Evolutionary conservation across 2,797 vertebrate genomes (phyloP).

Genomic region (Podargus strigoides): DNA sequence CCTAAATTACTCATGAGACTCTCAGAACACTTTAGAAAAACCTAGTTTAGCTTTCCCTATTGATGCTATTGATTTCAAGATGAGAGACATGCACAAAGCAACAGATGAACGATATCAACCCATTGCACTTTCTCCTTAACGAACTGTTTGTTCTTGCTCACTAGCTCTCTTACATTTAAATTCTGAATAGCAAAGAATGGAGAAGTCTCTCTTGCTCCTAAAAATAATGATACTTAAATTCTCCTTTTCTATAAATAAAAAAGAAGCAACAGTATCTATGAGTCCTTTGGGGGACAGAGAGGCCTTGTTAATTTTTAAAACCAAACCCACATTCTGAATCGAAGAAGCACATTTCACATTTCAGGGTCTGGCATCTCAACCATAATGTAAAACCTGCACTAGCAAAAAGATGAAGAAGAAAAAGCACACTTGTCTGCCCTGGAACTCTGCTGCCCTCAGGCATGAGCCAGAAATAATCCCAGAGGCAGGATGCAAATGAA

Average conservation of each 20-base stretch:
- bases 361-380: neutral
- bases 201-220: neutral
- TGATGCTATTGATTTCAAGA: neutral
- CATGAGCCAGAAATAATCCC: conserved; percentile 59
- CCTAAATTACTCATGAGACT: neutral
- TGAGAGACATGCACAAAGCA: neutral
- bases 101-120: neutral
- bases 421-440: neutral
- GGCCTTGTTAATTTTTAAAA: neutral
- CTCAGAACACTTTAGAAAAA: neutral
- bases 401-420: conserved; percentile 26
- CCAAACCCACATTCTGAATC: neutral
- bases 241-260: neutral
- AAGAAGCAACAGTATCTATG: neutral
- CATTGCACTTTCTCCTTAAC: neutral
- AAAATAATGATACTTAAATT: neutral
- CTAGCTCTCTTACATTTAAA: neutral
- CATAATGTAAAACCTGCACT: neutral
- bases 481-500: conserved; percentile 71
- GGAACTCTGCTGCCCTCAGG: conserved; percentile 42
- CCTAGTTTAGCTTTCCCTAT: neutral
- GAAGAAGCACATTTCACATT: neutral
- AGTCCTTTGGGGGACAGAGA: neutral
- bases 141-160: neutral
- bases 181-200: neutral